These are phyloP conservation scores for Phoeniculus purpureus DNA, from an alignment of 2,797 vertebrate genomes.

Conservation along the genomic window DNA sequence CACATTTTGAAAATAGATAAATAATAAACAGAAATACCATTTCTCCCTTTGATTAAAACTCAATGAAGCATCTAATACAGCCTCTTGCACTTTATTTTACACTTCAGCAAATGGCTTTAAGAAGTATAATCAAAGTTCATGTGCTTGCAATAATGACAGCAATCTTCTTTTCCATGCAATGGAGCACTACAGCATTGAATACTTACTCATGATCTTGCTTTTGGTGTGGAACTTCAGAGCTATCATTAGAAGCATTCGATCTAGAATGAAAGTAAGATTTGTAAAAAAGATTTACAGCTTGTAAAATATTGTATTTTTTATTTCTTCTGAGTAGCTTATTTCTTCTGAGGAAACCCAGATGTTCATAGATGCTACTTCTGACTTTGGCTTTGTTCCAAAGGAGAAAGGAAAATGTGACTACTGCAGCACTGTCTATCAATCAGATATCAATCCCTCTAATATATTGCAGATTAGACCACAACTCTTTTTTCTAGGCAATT, in stretches of 20 bases:
- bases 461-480: background rate
- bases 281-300: background rate
- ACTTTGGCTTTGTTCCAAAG: slow-evolving; percentile 6
- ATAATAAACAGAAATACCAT: slow-evolving; percentile 56
- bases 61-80: slow-evolving; percentile 54
- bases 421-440: slow-evolving; percentile 1
- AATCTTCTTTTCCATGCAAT: background rate
- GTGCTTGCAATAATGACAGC: slow-evolving; percentile 11
- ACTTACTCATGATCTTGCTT: background rate
- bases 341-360: background rate
- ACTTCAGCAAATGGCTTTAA: slow-evolving; percentile 30
- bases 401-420: background rate
- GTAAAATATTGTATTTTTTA: background rate
- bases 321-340: background rate
- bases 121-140: slow-evolving; percentile 49
- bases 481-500: background rate
- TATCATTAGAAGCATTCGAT: slow-evolving; percentile 1
- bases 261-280: slow-evolving; percentile 5
- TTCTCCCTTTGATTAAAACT: slow-evolving; percentile 63
- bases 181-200: background rate
- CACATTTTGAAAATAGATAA: slow-evolving; percentile 21
- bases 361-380: slow-evolving; percentile 2
- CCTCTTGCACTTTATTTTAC: slow-evolving; percentile 41
- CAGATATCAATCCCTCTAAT: background rate
- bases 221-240: background rate